Evolutionary conservation across 2,113 vertebrate genomes (phyloP), one percentile per base, ranked within the genome.

Genomic region (Megaptera novaeangliae): DNA sequence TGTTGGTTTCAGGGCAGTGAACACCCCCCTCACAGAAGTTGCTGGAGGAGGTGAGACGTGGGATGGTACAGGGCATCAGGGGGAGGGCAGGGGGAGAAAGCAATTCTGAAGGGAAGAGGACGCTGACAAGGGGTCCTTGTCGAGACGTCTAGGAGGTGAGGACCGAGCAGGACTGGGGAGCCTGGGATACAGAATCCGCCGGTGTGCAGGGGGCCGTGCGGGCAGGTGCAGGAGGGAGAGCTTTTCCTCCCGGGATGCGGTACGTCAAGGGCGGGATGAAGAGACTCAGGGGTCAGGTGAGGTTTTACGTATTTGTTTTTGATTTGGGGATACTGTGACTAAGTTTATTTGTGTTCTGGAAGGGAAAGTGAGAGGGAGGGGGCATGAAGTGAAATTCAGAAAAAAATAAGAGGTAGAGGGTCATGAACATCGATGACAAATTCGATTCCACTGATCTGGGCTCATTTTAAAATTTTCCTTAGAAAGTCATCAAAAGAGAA

Each of bases 121-220:
- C 25, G 72, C 21, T 34, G 31, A 77, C 3, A 13, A 3, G 8
- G 29, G 9, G 44, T 46, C 27, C 7, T 81, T 55, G 36, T 41
- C n/a, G 63, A 59, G 39, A 15, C 1, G 2, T 41, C 18, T 61
- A 61, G 31, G 52, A 49, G 68, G 10, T 39, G 27, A 52, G 18
- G 63, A 34, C 77, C 0, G 0, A 83, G 18, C 8, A 61, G 80
- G 41, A 78, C 23, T 25, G 31, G 27, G 23, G 29, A 69, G 36
- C 2, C 10, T 20, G 17, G 18, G 34, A 78, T 27, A 20, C 64
- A 92, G 90, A 59, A 71, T 59, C 15, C 1, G 27, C 52, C 12
- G 2, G 15, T 13, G 6, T 8, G 20, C 8, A 69, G 36, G 18
- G 52, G 52, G 1, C 1, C 25, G 17, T 14, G 18, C 31, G 8